Conservation (phyloP, 1,140 invertebrate species). For the Drosophila serrata region DNA sequence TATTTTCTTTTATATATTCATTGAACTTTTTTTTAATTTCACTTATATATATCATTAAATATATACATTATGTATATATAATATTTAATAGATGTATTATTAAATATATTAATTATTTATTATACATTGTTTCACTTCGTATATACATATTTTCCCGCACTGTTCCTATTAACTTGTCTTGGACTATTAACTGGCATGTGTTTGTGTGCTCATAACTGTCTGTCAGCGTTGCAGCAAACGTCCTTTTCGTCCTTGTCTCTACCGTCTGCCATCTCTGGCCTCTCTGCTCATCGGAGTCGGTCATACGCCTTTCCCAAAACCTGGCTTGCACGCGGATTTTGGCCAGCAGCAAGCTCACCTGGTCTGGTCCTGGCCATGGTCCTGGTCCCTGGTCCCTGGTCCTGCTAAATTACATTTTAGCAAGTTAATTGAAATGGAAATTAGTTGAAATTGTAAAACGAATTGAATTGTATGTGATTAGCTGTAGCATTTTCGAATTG, state of each 20-base stretch:
- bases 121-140: not conserved
- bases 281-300: constrained; percentile 19
- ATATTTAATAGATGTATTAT: too few relatives aligned
- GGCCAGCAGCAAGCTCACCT: constrained; percentile 33
- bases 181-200: constrained; percentile 5
- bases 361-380: constrained; percentile 8
- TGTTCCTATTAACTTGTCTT: not conserved
- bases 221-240: constrained; percentile 34
- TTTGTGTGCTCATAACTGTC: constrained; percentile 22
- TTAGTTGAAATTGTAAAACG: constrained; percentile 85
- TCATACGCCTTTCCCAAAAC: constrained; percentile 32
- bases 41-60: too few relatives aligned
- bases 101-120: too few relatives aligned
- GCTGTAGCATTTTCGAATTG: constrained; percentile 81
- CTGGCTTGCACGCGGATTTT: constrained; percentile 60
- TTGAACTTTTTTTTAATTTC: too few relatives aligned
- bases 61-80: too few relatives aligned
- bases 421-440: constrained; percentile 86
- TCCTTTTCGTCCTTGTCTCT: constrained; percentile 40
- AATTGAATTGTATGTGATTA: constrained; percentile 85
- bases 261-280: constrained; percentile 21
- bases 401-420: constrained; percentile 85
- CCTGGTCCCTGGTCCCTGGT: constrained; percentile 24
- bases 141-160: fast-evolving
- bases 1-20: too few relatives aligned